Conservation (phyloP, 2,797 vertebrate genomes). For the Clarias laeviceps region DNA sequence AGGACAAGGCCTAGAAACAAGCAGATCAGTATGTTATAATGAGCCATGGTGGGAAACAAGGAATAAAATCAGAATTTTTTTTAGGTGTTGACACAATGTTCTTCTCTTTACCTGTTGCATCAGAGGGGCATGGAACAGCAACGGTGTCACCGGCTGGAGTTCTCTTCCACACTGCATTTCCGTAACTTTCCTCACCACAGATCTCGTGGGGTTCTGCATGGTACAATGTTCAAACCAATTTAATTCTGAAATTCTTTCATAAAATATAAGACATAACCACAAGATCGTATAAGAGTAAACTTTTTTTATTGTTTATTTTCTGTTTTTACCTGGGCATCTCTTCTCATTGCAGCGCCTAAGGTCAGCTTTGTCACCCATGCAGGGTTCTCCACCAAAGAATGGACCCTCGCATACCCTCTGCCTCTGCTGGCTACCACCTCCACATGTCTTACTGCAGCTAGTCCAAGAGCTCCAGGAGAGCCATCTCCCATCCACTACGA, state of each 20-base stretch:
- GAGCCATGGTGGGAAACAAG: neutral
- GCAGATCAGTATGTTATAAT: neutral
- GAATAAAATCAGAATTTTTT: neutral
- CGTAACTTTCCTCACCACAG: conserved; percentile 86
- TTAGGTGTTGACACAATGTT: neutral
- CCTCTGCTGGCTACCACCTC: conserved; percentile 87
- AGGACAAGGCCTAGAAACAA: conserved; percentile 85
- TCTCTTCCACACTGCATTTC: conserved; percentile 88
- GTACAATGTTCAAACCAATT: conserved; percentile 5
- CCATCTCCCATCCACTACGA: conserved; percentile 92
- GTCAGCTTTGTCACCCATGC: conserved; percentile 87
- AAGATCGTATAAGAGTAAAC: neutral
- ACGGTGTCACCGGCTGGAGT: conserved; percentile 90
- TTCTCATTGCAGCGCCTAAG: conserved; percentile 87
- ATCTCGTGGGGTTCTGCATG: conserved; percentile 91
- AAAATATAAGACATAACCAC: neutral
- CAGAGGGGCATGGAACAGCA: conserved; percentile 83
- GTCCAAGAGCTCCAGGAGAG: conserved; percentile 89
- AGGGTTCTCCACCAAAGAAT: conserved; percentile 86
- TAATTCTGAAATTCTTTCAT: neutral
- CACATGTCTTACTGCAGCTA: conserved; percentile 88
- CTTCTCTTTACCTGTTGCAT: conserved; percentile 83
- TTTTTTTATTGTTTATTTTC: neutral
- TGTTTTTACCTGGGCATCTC: conserved; percentile 86
- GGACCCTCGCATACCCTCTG: conserved; percentile 89